Evolutionary conservation across 2,113 vertebrate species (phyloP).

Genomic region (Macrotis lagotis): DNA sequence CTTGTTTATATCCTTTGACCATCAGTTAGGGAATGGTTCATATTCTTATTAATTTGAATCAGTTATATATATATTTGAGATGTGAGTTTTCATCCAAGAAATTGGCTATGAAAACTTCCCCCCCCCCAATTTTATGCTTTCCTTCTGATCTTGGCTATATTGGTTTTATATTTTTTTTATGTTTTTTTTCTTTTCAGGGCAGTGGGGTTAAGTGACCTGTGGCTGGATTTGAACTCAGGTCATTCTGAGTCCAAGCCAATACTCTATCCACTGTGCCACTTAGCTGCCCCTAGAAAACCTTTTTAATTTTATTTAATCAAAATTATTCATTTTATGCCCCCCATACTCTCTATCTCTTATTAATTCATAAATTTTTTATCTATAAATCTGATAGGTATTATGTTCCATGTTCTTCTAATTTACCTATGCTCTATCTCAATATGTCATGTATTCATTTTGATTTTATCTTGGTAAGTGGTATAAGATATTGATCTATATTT

Average conservation of each 20-base stretch:
- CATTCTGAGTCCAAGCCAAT: no score
- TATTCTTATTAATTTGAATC: not conserved
- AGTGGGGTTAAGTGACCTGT: no score
- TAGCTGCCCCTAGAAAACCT: no score
- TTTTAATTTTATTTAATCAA: not conserved
- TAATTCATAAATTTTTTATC: not conserved
- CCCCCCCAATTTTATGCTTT: not conserved
- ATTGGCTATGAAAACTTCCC: not conserved
- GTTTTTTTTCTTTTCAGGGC: no score
- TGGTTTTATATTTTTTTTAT: no score
- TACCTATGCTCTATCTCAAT: not conserved
- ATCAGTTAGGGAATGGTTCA: not conserved
- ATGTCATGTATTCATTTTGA: not conserved
- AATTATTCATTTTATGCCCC: not conserved
- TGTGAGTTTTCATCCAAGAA: not conserved
- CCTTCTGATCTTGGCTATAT: not conserved
- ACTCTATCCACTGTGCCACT: no score
- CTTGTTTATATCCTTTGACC: not conserved
- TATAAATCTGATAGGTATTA: not conserved
- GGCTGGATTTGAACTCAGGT: no score
- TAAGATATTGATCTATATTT: not conserved
- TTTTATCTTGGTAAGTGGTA: not conserved
- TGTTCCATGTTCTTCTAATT: not conserved
- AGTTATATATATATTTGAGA: not conserved
- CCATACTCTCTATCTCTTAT: not conserved